Evolutionary conservation across 1,140 invertebrate genomes (phyloP), one percentile per base, ranked within the genome.

Genomic region (Mylabris phalerata): DNA sequence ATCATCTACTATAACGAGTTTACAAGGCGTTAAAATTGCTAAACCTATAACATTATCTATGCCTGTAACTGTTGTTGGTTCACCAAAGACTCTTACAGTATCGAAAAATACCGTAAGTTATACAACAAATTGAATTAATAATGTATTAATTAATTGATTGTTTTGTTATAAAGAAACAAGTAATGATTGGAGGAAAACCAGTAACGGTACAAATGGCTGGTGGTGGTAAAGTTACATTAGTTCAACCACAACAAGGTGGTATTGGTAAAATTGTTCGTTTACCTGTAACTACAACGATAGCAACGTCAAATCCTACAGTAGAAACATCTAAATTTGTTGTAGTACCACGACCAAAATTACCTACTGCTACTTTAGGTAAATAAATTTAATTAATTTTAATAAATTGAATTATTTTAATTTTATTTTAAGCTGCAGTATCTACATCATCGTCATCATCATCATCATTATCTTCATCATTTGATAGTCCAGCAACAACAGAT

Each of bases 31-130:
- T 10, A 70, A 74, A 67, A 65, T 74, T 46, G 66, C 75, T 13
- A 84, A 86, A 67, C 86, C 86, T 0, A 84, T 88, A 43, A 87
- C 85, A 2, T 82, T 88, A 46, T 84, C 84, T 0, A 79, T 87
- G 40, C 84, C 85, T 4, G 78, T 82, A 13, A 77, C 80, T 59
- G 74, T 79, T 51, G 76, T 78, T 13, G 74, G 77, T 27, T 75
- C 68, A 7, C 66, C 79, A 4, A 84, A 83, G 65, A 84, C 82
- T 2, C 75, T 84, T 0, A 84, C 82, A 3, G 77, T 85, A 40
- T 64, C 68, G 0, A 73, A 73, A 59, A 71, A 68, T 55, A 72
- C 70, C n/a, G 71, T 72, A 67, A 68, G 51, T 54, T 19, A 19
- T 19, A 19, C 19, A 19, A 19, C 9, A n/a, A 42, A 9, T 42